phyloP scores from a whole-genome alignment of 2,797 vertebrate species.

The Phyllotis vaccarum region DNA sequence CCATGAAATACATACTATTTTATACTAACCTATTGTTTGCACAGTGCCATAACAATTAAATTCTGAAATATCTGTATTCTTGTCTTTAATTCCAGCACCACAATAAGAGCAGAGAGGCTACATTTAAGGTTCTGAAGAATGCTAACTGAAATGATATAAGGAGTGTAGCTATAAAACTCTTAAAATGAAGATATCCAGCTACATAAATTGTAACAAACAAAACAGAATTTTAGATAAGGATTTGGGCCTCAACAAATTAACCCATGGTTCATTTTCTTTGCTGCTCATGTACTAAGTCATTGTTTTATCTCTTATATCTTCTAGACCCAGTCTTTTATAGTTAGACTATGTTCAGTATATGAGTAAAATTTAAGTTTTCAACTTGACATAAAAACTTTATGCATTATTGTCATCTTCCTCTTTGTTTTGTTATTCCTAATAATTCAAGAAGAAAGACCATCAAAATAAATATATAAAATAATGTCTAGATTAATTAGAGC shows the following conservation, averaged over 20 bases:
- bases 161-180: neutral
- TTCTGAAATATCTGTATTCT: neutral
- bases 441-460: neutral
- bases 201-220: neutral
- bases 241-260: neutral
- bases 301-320: neutral
- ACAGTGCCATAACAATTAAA: neutral
- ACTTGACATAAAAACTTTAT: neutral
- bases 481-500: neutral
- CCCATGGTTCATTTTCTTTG: neutral
- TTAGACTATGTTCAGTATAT: neutral
- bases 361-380: neutral
- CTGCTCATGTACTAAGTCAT: neutral
- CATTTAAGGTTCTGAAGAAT: too few species aligned
- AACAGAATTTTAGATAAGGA: neutral
- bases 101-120: rapidly evolving
- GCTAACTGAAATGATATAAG: neutral
- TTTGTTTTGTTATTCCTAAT: too few species aligned
- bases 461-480: neutral
- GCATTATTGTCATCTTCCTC: neutral
- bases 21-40: neutral
- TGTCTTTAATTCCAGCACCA: neutral
- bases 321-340: neutral
- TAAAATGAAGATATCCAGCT: neutral
- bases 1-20: neutral